Base-by-base conservation (phyloP, 2,797 vertebrate genomes). In the Sebastiscus tertius region DNA sequence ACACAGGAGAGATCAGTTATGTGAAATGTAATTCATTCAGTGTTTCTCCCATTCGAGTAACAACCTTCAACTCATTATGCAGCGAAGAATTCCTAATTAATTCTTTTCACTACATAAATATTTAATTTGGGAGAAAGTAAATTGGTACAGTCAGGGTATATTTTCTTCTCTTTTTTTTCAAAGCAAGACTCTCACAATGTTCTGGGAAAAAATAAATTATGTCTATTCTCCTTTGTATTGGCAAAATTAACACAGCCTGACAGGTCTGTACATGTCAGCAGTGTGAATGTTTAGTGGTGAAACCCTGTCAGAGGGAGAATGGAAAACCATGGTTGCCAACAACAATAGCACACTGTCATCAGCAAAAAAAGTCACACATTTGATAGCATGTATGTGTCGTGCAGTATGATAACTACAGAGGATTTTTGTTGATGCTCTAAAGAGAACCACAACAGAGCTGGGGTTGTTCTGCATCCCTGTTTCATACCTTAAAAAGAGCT, bases 241-340 rank as follows among this genome's bases (percentile, higher is more conserved):
- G 63, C 7, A 59, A 68, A 69, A 61, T 65, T 11, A 78, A 75
- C 70, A 55, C 52, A 27, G 13, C 5, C 18, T 58, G 59, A 36
- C 63, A 68, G 61, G 58, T 60, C 46, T 71, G 71, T 18, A 27
- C 18, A 34, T 60, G 64, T 86, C 71, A 72, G 66, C 62, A 54
- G 10, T 34, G 27, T 54, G 22, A 80, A 64, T 73, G 75, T 72
- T 65, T 74, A 64, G 52, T 13, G n/a, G 16, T 59, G 29, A 56
- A 67, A 63, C 14, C n/a, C 6, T 59, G 74, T 77, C 58, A 36
- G 46, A 18, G 9, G 39, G 20, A 64, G n/a, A 69, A 72, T 16
- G 29, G 6, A 24, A 34, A 68, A 60, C 22, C 29, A 27, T 3
- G 52, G 16, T 36, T 59, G n/a, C 72, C 59, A 49, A 61, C 72